Conservation (phyloP, 2,797 vertebrate genomes). For the Crocodylus rhombifer region DNA sequence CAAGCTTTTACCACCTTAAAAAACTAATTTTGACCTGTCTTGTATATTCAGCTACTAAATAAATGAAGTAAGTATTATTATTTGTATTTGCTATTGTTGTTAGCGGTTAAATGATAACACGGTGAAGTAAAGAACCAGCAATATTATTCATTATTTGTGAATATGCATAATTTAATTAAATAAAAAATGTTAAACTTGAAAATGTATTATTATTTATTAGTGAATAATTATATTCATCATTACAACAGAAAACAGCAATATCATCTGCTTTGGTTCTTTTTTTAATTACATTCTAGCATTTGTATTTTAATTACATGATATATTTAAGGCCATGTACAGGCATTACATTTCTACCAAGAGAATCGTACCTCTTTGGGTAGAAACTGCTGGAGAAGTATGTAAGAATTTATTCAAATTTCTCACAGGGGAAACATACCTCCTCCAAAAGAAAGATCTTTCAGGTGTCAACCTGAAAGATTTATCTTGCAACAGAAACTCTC, state of each 20-base stretch:
- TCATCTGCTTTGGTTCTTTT: not conserved
- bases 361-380: too few relatives aligned
- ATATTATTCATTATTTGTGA: constrained; percentile 21
- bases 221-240: not conserved
- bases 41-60: constrained; percentile 16
- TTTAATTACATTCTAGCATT: not conserved
- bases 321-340: not conserved
- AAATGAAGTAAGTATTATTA: not conserved
- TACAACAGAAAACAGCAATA: constrained; percentile 22
- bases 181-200: constrained; percentile 36
- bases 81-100: not conserved
- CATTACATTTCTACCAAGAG: too few relatives aligned
- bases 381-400: too few relatives aligned
- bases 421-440: too few relatives aligned
- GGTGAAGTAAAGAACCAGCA: not conserved
- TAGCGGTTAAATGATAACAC: not conserved
- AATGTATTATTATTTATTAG: constrained; percentile 25
- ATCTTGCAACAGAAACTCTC: too few relatives aligned
- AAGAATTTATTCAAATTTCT: too few relatives aligned
- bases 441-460: too few relatives aligned
- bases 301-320: constrained; percentile 1
- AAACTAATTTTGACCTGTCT: not conserved
- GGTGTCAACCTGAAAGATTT: too few relatives aligned
- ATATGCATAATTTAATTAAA: not conserved
- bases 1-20: not conserved